Conservation (phyloP, 2,113 vertebrate species). For the Pedionomus torquatus region DNA sequence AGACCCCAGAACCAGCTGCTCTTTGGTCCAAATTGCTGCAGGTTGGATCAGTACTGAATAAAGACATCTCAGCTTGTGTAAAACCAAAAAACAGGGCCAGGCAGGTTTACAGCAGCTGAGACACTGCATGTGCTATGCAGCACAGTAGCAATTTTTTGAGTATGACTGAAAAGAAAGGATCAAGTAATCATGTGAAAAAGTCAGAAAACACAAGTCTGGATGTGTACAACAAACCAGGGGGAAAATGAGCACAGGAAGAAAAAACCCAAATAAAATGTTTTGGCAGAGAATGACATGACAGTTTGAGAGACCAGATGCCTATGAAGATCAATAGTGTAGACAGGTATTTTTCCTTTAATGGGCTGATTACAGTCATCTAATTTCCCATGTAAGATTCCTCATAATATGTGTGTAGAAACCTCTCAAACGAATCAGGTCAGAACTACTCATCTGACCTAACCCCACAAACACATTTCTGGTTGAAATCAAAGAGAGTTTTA, state of each 20-base stretch:
- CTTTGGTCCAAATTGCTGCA: not conserved
- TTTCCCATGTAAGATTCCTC: not conserved
- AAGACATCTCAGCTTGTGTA: not conserved
- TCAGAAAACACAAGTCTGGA: not conserved
- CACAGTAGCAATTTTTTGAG: not conserved
- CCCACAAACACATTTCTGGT: not conserved
- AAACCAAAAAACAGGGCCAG: not conserved
- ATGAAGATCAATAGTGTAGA: not conserved
- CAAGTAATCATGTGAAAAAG: not conserved
- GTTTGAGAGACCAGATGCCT: not conserved
- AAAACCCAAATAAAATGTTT: not conserved
- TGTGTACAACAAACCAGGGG: not conserved
- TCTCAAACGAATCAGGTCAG: not conserved
- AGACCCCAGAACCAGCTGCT: not conserved
- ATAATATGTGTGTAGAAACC: not conserved
- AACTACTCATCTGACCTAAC: not conserved
- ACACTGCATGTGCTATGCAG: not conserved
- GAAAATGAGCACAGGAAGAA: not conserved
- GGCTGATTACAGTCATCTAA: not conserved
- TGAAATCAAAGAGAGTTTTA: slow-evolving; percentile 25
- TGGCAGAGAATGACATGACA: not conserved
- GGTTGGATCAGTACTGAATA: not conserved
- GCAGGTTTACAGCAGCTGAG: not conserved
- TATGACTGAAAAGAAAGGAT: slow-evolving; percentile 46
- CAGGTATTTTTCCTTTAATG: not conserved